Evolutionary conservation across 2,113 vertebrate species (phyloP).

Genomic region (Cervus canadensis): DNA sequence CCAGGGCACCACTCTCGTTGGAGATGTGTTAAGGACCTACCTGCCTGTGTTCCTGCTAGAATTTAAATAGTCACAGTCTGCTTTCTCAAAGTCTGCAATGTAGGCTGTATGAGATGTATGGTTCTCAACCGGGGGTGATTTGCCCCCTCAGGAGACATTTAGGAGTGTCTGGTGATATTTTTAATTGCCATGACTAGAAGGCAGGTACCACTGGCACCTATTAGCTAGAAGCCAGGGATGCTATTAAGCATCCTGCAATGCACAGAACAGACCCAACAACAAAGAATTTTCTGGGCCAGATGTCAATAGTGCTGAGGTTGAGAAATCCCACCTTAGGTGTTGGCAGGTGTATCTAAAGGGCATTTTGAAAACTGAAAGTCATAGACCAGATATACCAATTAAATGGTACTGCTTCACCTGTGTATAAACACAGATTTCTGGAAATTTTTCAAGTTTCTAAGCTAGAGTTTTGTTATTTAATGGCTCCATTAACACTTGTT

Average conservation of each 20-base stretch:
- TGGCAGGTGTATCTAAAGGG: neutral
- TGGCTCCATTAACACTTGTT: neutral
- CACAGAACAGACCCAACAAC: too few relatives aligned
- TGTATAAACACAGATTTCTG: neutral
- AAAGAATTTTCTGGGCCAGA: neutral
- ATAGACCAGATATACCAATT: neutral
- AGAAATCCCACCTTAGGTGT: neutral
- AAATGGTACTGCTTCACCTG: neutral
- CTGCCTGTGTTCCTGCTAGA: neutral
- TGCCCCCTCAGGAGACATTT: neutral
- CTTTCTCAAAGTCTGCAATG: neutral
- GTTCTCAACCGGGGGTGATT: neutral
- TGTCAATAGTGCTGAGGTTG: neutral
- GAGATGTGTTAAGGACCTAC: constrained; percentile 10
- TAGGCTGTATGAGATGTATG: neutral
- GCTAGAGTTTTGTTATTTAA: neutral
- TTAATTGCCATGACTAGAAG: neutral
- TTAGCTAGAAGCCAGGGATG: neutral
- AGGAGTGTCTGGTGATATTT: neutral
- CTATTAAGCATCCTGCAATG: neutral
- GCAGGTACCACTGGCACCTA: neutral
- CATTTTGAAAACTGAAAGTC: neutral
- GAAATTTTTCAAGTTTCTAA: neutral
- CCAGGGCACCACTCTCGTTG: neutral
- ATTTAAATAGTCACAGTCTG: neutral